These are phyloP conservation scores for Adelognathus sp. DNA, from an alignment of 2,888 invertebrate species.

Conservation along the genomic window DNA sequence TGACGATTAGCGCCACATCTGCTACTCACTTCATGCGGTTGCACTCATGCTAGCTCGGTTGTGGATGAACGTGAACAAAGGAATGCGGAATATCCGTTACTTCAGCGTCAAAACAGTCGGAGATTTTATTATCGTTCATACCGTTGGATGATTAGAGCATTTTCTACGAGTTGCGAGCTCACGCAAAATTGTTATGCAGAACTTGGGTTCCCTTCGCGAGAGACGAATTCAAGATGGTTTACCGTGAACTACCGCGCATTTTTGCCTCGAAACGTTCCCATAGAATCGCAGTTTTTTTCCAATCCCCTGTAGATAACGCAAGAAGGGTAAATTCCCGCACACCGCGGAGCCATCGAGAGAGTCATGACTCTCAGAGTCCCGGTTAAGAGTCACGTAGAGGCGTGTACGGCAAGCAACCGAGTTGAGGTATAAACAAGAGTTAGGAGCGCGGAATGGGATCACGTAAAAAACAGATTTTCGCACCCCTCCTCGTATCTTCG, in stretches of 20 bases:
- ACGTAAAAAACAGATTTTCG: conserved; percentile 78
- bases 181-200: not conserved
- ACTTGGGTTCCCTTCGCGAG: not conserved
- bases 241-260: conserved; percentile 23
- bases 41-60: not conserved
- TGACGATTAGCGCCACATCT: conserved; percentile 40
- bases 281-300: conserved; percentile 26
- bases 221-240: conserved; percentile 5
- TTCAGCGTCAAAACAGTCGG: not conserved
- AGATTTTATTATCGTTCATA: not conserved
- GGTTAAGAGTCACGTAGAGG: conserved; percentile 55
- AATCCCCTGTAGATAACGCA: conserved; percentile 37
- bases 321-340: conserved; percentile 13
- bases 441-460: conserved; percentile 76
- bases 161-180: not conserved
- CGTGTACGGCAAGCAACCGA: conserved; percentile 26
- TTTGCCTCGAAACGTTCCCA: conserved; percentile 29
- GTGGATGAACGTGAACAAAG: not conserved
- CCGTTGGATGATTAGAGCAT: not conserved
- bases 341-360: conserved; percentile 42
- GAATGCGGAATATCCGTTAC: not conserved
- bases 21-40: conserved; percentile 5
- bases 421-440: conserved; percentile 72
- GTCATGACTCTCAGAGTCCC: conserved; percentile 40
- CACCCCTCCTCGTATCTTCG: conserved; percentile 69